Evolutionary conservation across 2,113 vertebrate genomes (phyloP).

Genomic region (Myiagra hebetior): DNA sequence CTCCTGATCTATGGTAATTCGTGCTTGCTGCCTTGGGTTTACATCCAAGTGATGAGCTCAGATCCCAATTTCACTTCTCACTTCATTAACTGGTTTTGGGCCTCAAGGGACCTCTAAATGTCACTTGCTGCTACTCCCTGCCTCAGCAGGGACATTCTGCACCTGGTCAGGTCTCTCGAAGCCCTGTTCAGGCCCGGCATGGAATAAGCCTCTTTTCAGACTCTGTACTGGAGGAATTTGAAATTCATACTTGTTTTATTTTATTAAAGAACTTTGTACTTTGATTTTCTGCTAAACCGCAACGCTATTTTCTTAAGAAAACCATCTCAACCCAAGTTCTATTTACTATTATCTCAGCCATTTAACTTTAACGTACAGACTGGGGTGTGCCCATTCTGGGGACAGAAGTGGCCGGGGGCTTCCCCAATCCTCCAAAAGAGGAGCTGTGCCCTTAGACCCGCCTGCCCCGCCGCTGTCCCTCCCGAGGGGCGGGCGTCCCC

Average conservation of each 20-base stretch:
- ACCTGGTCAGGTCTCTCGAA: neutral
- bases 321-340: neutral
- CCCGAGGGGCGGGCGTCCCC: neutral
- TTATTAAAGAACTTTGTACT: neutral
- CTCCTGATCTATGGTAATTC: neutral
- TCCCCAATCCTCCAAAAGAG: neutral
- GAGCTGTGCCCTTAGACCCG: neutral
- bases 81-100: neutral
- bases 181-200: rapidly evolving
- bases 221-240: neutral
- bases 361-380: neutral
- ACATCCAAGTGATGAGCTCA: neutral
- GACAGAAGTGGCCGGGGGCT: rapidly evolving
- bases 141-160: neutral
- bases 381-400: neutral
- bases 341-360: neutral
- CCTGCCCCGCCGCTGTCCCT: neutral
- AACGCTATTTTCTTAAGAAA: constrained; percentile 4
- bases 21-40: neutral
- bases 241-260: neutral
- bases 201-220: neutral
- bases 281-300: neutral
- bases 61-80: neutral
- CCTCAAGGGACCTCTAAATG: neutral
- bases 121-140: neutral